These are phyloP conservation scores for Xenops minutus DNA, from an alignment of 2,797 vertebrate genomes.

Conservation along the genomic window DNA sequence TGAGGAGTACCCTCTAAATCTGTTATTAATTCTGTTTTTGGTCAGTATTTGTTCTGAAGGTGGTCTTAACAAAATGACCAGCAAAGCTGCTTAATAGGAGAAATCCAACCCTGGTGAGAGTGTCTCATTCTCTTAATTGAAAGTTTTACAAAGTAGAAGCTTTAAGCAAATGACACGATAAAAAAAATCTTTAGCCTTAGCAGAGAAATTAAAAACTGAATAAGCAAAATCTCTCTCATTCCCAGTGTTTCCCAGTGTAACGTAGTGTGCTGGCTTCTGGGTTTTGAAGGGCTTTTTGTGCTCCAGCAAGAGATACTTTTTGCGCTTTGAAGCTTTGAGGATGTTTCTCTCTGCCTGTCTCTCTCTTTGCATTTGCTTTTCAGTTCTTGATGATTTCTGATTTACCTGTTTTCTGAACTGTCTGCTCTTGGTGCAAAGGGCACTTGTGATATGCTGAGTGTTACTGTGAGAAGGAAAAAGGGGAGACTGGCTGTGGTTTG, in stretches of 20 bases:
- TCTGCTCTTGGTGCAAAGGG: not conserved
- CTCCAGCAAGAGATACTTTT: not conserved
- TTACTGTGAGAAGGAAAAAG: not conserved
- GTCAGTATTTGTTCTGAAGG: conserved; percentile 1
- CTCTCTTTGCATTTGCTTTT: not conserved
- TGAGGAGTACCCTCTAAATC: not conserved
- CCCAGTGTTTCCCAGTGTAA: fast-evolving
- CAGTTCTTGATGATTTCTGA: not conserved
- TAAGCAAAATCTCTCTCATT: not conserved
- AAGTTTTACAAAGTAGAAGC: not conserved
- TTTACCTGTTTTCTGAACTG: not conserved
- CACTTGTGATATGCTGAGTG: not conserved
- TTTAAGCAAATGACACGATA: not conserved
- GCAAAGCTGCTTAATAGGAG: conserved; percentile 13
- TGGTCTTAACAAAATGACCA: conserved; percentile 24
- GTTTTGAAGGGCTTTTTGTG: not conserved
- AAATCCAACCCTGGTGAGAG: not conserved
- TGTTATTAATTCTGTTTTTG: not conserved
- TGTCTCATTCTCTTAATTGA: conserved; percentile 3
- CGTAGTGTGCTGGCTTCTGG: not conserved
- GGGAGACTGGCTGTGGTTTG: not conserved
- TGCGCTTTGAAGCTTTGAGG: not conserved
- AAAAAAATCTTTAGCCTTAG: not conserved
- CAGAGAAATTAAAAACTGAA: not conserved
- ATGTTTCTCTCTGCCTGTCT: not conserved